Base-by-base conservation (phyloP, 2,797 vertebrate species). In the Sebastes nivosus region DNA sequence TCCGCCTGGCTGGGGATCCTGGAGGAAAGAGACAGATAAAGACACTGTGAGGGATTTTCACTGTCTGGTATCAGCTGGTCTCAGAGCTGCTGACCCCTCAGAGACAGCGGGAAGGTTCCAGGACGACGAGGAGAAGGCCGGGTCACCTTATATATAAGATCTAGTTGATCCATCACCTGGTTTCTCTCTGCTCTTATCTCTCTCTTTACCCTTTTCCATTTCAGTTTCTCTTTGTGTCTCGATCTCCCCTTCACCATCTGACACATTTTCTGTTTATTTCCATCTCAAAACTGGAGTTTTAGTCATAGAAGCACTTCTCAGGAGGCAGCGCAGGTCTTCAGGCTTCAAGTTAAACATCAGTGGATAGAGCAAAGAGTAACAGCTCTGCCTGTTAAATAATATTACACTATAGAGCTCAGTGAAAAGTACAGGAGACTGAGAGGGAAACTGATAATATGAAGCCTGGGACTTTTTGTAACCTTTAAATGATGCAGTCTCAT, bases 11-110 rank as follows among this genome's bases (percentile, higher is more conserved):
- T 65, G 34, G 46, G 46, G 30, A 38, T 80, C 80, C 92, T 93
- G 79, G 6, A 71, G 72, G 54, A 75, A 14, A 79, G 61, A 79
- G 27, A 70, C 68, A 84, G 70, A 88, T 67, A 82, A 75, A 88
- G 58, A 75, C 67, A 24, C 22, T 7, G 74, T 82, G 59, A 89
- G 81, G 24, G 60, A 67, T 82, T 84, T 80, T 55, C n/a, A 36
- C 52, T 29, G 18, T 70, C 50, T 65, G 75, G 25, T 59, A 38
- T 82, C 32, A 8, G 63, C 4, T 6, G 66, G 65, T 42, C 42
- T 68, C 18, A 8, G 46, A 67, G 72, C 72, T 3, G 61, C 70
- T 12, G 64, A 83, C 71, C 76, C 34, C 25, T 67, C 8, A 79
- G 46, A 77, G 74, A 18, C 67, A 64, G 74, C 50, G 12, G 59